Conservation (phyloP, 2,113 vertebrate species). For the Odontesthes bonariensis region DNA sequence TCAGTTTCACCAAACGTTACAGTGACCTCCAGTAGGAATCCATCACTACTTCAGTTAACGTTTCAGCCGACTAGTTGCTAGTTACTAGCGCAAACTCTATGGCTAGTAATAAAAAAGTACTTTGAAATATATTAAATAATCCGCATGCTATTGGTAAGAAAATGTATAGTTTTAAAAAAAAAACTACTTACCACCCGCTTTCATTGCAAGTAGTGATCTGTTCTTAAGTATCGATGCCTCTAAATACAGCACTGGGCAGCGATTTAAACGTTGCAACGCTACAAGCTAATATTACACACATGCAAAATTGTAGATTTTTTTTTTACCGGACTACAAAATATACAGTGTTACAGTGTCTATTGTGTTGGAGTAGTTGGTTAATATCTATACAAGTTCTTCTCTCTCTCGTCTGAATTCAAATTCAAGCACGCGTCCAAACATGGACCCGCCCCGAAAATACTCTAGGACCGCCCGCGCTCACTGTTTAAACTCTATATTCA, state of each 20-base stretch:
- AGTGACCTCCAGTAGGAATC: not conserved
- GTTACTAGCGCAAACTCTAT: not conserved
- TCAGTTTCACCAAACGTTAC: not conserved
- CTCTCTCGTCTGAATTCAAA: constrained; percentile 66
- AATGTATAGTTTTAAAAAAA: not conserved
- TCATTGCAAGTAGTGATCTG: constrained; percentile 79
- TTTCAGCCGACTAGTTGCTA: constrained; percentile 6
- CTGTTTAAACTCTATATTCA: constrained; percentile 81
- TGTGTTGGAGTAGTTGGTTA: constrained; percentile 14
- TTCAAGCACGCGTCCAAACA: constrained; percentile 65
- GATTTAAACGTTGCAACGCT: constrained; percentile 29
- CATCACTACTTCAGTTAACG: constrained; percentile 16
- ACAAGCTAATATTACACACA: not conserved
- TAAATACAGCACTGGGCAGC: constrained; percentile 16
- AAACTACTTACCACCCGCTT: constrained; percentile 83
- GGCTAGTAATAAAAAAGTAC: not conserved
- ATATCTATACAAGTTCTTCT: constrained; percentile 36
- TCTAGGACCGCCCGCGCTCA: constrained; percentile 78
- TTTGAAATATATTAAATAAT: too few species aligned
- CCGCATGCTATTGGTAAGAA: accelerated
- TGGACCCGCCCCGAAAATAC: constrained; percentile 65
- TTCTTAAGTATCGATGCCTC: constrained; percentile 13
- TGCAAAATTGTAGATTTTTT: not conserved
- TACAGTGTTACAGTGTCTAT: not conserved
- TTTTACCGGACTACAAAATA: not conserved